Evolutionary conservation across 2,113 vertebrate genomes (phyloP).

Genomic region (Cathartes aura): DNA sequence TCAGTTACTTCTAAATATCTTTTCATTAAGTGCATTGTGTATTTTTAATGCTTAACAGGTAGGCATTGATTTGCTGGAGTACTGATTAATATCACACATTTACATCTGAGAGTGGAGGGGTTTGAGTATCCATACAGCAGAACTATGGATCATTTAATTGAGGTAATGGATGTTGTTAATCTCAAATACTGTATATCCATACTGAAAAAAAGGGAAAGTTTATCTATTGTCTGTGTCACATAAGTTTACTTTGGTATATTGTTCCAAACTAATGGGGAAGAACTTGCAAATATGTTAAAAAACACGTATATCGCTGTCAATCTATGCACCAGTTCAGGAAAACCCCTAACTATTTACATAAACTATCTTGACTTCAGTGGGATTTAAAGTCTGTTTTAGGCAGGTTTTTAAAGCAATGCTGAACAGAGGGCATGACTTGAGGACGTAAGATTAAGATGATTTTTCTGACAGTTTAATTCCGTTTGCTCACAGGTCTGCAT

Average conservation of each 20-base stretch:
- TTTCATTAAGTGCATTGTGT: constrained; percentile 26
- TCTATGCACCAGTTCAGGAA: neutral
- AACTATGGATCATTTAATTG: neutral
- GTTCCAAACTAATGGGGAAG: neutral
- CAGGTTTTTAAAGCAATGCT: neutral
- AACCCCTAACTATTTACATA: neutral
- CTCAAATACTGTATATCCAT: neutral
- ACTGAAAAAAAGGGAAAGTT: neutral
- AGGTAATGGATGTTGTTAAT: neutral
- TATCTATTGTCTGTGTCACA: neutral
- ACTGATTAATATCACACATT: neutral
- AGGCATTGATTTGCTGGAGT: neutral
- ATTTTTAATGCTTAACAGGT: constrained; percentile 16
- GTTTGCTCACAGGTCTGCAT: neutral
- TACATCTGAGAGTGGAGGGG: neutral
- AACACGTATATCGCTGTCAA: neutral
- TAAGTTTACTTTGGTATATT: neutral
- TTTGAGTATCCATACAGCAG: neutral
- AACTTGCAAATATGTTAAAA: neutral
- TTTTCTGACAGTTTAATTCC: constrained; percentile 20
- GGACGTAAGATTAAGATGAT: neutral
- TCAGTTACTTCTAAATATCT: constrained; percentile 29
- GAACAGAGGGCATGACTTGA: neutral
- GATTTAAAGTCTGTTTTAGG: neutral
- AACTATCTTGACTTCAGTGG: neutral